Evolutionary conservation across 2,113 vertebrate species (phyloP).

Genomic region (Pica pica): DNA sequence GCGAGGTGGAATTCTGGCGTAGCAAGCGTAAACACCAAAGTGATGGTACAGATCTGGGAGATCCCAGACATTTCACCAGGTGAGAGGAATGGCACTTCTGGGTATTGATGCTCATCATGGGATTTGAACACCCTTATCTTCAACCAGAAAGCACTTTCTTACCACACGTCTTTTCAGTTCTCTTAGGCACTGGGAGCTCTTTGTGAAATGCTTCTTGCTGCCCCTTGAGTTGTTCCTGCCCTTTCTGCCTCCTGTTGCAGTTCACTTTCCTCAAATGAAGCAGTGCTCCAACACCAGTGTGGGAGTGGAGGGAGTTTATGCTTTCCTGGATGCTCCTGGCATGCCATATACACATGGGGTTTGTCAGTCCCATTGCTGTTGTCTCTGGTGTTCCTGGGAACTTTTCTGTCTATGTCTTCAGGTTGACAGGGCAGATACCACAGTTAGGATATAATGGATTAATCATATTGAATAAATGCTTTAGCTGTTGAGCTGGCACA

Average conservation of each 20-base stretch:
- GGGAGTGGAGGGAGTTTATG: not conserved
- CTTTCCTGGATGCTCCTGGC: not conserved
- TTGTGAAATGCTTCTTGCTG: not conserved
- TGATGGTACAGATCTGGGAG: not conserved
- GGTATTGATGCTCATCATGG: not conserved
- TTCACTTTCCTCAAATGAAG: not conserved
- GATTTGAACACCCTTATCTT: not conserved
- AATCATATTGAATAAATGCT: conserved; percentile 26
- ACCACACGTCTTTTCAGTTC: not conserved
- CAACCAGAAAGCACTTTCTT: not conserved
- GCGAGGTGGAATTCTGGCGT: not conserved
- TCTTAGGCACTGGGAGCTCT: not conserved
- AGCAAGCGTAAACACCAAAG: not conserved
- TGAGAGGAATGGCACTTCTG: not conserved
- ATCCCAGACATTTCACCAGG: not conserved
- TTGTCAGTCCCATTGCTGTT: not conserved
- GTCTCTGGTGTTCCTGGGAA: not conserved
- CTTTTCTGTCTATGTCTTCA: not conserved
- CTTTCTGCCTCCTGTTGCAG: not conserved
- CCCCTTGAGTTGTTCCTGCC: not conserved
- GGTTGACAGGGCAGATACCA: not conserved
- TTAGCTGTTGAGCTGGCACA: not conserved
- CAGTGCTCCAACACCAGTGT: not conserved
- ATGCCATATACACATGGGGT: rapidly evolving
- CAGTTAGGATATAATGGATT: not conserved